Evolutionary conservation across 1,140 invertebrate genomes (phyloP).

Genomic region (Drosophila saltans): DNA sequence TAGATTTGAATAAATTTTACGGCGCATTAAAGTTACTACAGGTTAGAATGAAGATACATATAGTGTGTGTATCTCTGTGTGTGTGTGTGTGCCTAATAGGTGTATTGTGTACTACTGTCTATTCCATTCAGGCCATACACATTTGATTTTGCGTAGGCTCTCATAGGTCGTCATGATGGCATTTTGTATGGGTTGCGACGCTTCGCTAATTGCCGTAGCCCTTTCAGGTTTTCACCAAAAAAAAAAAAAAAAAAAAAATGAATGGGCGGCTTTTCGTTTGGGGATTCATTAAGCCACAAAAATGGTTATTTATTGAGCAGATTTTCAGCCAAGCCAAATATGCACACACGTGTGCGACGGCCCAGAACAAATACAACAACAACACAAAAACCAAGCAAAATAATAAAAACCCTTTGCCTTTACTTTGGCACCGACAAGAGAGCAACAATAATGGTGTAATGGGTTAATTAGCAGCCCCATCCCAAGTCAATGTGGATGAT

Average conservation of each 20-base stretch:
- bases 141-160: constrained; percentile 5
- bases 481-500: constrained; percentile 44
- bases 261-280: constrained; percentile 64
- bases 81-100: constrained; percentile 2
- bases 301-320: constrained; percentile 76
- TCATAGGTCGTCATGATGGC: constrained; percentile 21
- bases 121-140: background rate
- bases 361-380: constrained; percentile 51
- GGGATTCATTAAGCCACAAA: constrained; percentile 73
- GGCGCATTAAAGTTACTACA: background rate
- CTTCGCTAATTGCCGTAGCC: constrained; percentile 62
- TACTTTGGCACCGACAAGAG: constrained; percentile 29
- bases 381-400: constrained; percentile 10
- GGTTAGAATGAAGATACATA: background rate
- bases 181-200: constrained; percentile 25
- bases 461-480: constrained; percentile 78
- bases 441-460: constrained; percentile 75
- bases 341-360: constrained; percentile 59
- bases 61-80: background rate
- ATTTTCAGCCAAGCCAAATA: constrained; percentile 65
- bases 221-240: constrained; percentile 25
- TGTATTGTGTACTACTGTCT: constrained; percentile 11
- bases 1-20: background rate
- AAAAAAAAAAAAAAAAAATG: constrained; percentile 46
- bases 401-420: constrained; percentile 46